Percentiles rank a stretch among this genome's conserved stretches.
Evolutionary conservation across 2,797 vertebrate genomes (phyloP).

Genomic region (Tangara arthus): DNA sequence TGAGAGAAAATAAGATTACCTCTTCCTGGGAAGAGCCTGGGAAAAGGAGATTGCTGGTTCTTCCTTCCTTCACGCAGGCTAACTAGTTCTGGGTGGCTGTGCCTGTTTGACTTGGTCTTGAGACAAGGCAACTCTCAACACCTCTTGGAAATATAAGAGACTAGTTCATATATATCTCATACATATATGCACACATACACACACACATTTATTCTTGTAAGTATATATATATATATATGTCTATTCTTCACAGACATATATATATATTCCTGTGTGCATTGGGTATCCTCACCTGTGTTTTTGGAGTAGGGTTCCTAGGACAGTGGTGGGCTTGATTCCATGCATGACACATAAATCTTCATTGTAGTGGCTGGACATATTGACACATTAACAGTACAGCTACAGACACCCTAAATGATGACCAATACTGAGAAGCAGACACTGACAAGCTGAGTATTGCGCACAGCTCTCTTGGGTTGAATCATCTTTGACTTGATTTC

Average conservation of each 20-base stretch:
- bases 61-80: background rate
- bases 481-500: background rate
- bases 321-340: background rate
- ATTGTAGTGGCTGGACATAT: background rate
- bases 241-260: background rate
- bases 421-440: background rate
- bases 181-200: background rate
- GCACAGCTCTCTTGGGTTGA: background rate
- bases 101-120: background rate
- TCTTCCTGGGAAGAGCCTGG: background rate
- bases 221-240: background rate
- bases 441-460: background rate
- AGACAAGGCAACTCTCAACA: background rate
- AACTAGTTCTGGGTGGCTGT: background rate
- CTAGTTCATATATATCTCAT: background rate
- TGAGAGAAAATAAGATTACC: background rate
- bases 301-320: background rate
- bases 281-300: background rate
- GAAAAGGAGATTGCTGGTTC: background rate
- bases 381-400: background rate
- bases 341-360: background rate
- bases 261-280: background rate
- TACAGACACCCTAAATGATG: background rate
- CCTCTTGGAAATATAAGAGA: background rate
- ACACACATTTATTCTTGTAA: background rate